Evolutionary conservation across 2,797 vertebrate genomes (phyloP).

Genomic region (Echiichthys vipera): DNA sequence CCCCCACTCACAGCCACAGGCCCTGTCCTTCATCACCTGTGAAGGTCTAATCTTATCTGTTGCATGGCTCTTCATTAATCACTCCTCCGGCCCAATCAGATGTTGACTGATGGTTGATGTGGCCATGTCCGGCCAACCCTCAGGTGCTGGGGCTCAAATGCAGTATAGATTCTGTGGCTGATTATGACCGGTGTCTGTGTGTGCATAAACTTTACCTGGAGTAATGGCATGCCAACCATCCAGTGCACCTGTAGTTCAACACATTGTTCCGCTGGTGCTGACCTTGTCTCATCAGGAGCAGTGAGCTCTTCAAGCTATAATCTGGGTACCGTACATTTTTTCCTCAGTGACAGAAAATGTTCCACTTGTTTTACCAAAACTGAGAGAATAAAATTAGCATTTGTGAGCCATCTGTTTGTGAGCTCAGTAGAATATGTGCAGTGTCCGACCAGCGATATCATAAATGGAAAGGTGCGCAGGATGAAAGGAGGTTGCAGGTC

Average conservation of each 20-base stretch:
- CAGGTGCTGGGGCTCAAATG: constrained; percentile 29
- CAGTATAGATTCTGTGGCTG: constrained; percentile 32
- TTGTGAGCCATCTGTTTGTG: constrained; percentile 14
- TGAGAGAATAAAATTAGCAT: constrained; percentile 13
- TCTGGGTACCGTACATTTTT: background rate
- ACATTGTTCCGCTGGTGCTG: constrained; percentile 23
- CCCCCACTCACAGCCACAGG: constrained; percentile 31
- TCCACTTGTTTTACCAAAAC: constrained; percentile 27
- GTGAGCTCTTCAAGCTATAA: constrained; percentile 14
- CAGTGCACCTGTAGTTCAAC: constrained; percentile 26
- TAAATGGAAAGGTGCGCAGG: constrained; percentile 39
- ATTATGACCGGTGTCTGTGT: constrained; percentile 22
- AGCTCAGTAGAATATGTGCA: constrained; percentile 17
- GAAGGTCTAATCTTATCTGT: constrained; percentile 83
- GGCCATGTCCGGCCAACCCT: constrained; percentile 74
- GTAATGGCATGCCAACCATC: constrained; percentile 12
- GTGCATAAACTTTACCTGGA: constrained; percentile 25
- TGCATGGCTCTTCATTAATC: constrained; percentile 81
- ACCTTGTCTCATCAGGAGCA: constrained; percentile 28
- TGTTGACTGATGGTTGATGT: constrained; percentile 73
- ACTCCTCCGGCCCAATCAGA: constrained; percentile 75
- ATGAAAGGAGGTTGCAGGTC: constrained; percentile 21
- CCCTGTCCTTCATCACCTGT: constrained; percentile 78
- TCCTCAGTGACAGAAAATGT: constrained; percentile 30
- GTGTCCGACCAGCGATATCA: constrained; percentile 26